Conservation (phyloP, 2,113 vertebrate genomes). For the Neolamprologus kungweensis region DNA sequence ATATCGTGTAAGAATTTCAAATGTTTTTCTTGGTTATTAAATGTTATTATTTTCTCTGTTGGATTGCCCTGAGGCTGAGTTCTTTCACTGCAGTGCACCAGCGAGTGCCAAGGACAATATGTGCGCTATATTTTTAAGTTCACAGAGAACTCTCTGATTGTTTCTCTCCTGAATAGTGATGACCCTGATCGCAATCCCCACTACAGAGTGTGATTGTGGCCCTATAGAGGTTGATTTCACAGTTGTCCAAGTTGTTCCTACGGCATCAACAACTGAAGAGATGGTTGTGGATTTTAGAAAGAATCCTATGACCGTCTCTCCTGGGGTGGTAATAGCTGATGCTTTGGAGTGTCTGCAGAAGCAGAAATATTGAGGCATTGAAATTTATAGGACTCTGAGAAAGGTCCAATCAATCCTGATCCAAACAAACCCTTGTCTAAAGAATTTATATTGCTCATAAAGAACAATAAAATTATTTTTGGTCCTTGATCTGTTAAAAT, state of each 20-base stretch:
- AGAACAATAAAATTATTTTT: background rate
- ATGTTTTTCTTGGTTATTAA: background rate
- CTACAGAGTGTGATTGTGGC: rapidly evolving
- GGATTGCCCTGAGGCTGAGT: background rate
- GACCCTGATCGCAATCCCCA: background rate
- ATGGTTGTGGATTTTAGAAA: background rate
- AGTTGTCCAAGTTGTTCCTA: rapidly evolving
- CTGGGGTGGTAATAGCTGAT: rapidly evolving
- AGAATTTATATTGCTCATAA: background rate
- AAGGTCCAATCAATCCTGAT: background rate
- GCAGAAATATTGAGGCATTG: background rate
- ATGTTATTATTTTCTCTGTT: background rate
- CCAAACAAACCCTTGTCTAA: background rate
- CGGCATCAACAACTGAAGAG: background rate
- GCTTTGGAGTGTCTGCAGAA: background rate
- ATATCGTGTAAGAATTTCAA: background rate
- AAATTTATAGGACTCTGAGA: background rate
- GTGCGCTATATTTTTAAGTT: background rate
- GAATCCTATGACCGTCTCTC: background rate
- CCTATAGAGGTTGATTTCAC: background rate
- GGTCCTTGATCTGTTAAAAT: background rate
- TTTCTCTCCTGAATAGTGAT: background rate
- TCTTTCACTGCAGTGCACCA: rapidly evolving
- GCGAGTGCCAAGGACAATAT: background rate
- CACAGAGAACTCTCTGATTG: background rate